These are phyloP conservation scores for Numida meleagris DNA, from an alignment of 2,113 vertebrate genomes.

Conservation along the genomic window DNA sequence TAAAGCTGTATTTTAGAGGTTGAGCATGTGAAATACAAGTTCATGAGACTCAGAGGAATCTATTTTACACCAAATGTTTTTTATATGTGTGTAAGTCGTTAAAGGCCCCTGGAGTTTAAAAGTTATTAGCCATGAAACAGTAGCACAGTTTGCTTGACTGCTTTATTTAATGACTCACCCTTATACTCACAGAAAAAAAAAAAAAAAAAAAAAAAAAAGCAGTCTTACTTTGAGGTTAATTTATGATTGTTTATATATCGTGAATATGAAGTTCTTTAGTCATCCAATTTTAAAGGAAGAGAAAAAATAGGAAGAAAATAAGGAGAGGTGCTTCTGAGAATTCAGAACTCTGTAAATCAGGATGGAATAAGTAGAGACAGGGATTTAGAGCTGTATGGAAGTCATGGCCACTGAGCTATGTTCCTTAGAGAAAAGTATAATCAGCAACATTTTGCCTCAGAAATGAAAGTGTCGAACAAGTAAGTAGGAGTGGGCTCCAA, in stretches of 20 bases:
- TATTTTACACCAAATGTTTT: neutral
- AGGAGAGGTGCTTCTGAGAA: neutral
- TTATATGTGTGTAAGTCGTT: neutral
- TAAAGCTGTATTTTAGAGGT: neutral
- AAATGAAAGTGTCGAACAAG: neutral
- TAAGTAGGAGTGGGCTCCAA: neutral
- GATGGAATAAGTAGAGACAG: neutral
- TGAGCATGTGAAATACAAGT: neutral
- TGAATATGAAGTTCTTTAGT: neutral
- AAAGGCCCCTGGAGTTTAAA: neutral
- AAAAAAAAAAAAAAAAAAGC: neutral
- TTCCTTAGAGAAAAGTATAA: neutral
- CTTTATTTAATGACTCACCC: neutral
- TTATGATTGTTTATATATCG: accelerated
- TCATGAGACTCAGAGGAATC: neutral
- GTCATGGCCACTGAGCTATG: neutral
- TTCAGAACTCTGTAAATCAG: neutral
- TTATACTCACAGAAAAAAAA: too few relatives aligned
- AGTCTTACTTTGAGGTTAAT: neutral
- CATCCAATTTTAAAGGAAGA: neutral
- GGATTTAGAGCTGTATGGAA: neutral
- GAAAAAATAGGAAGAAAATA: neutral
- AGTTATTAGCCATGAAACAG: neutral
- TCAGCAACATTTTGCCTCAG: neutral
- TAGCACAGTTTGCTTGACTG: neutral